Base-by-base conservation (phyloP, 2,113 vertebrate genomes). In the Nycticebus coucang region DNA sequence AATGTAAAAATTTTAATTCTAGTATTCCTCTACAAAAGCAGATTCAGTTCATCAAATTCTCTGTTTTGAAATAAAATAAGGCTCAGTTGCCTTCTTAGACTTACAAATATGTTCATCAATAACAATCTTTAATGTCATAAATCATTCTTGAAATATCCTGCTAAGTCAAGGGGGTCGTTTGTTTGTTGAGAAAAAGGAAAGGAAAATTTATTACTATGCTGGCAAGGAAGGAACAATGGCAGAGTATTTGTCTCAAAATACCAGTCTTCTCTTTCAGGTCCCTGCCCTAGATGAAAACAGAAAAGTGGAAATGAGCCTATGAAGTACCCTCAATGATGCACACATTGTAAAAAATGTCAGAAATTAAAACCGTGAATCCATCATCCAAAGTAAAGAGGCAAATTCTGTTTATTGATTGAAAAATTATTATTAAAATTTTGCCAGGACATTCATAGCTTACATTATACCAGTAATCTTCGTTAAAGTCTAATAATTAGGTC, bases 401-500 rank as follows among this genome's bases (percentile, higher is more conserved):
- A 87, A 87, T 19, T 75, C 17, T 59, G 41, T 28, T 9, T 59
- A 59, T n/a, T 41, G 60, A 90, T 69, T 90, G 35, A 14, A 69
- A 87, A 30, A 37, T 24, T 35, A 53, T 41, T 87, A 79, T 83
- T 78, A 74, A 75, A 91, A 57, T 2, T 22, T 24, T 59, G 19
- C 59, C 60, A 69, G 21, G 69, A 68, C 41, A 30, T 22, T 62
- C 1, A 59, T 45, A 89, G 5, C 9, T 95, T 89, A 74, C 71
- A 82, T 87, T 93, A 17, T 80, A 89, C 82, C 53, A 92, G 4
- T 4, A 87, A 50, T 59, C 10, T 57, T 75, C 0, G 35, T 93
- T 94, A 96, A 91, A 95, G 71, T 89, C 7, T 90, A 88, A 95
- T 93, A 97, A 84, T 13, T 35, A 71, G 68, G 66, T 14, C 59